Percentiles rank a stretch among this genome's conserved stretches.
phyloP scores from a whole-genome alignment of 2,888 invertebrate species.

The Anthophora plumipes region DNA sequence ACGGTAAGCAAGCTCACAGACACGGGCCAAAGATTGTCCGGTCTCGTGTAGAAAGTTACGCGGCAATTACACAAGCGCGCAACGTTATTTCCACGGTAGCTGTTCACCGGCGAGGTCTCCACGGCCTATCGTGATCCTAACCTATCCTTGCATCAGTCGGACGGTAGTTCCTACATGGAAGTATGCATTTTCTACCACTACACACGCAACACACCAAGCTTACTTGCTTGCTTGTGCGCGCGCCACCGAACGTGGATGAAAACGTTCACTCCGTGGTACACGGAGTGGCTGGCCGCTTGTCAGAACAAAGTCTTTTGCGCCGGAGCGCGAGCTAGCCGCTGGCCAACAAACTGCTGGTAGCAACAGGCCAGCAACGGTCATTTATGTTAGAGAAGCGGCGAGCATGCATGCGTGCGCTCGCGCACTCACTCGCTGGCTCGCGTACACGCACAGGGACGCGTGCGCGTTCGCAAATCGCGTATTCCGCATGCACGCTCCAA shows the following conservation, averaged over 20 bases:
- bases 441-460: constrained; percentile 39
- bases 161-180: constrained; percentile 61
- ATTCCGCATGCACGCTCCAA: constrained; percentile 58
- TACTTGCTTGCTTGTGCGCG: neutral
- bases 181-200: constrained; percentile 55
- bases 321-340: constrained; percentile 59
- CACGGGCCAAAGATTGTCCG: constrained; percentile 45
- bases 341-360: constrained; percentile 67
- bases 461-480: constrained; percentile 65
- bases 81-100: constrained; percentile 58
- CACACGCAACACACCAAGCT: neutral
- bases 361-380: constrained; percentile 67
- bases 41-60: constrained; percentile 60
- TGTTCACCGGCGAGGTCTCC: constrained; percentile 41
- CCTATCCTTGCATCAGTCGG: constrained; percentile 61
- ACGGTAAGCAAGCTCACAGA: neutral
- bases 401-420: constrained; percentile 29
- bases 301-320: constrained; percentile 63
- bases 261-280: constrained; percentile 52
- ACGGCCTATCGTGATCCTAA: constrained; percentile 60
- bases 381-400: constrained; percentile 61
- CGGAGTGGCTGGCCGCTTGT: constrained; percentile 37
- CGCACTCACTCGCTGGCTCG: constrained; percentile 7
- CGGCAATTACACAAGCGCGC: constrained; percentile 59
- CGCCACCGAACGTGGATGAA: constrained; percentile 54